A percentile compares a stretch with the other conserved stretches of the same genome.
Evolutionary conservation across 2,797 vertebrate genomes (phyloP).

Genomic region (Emys orbicularis): DNA sequence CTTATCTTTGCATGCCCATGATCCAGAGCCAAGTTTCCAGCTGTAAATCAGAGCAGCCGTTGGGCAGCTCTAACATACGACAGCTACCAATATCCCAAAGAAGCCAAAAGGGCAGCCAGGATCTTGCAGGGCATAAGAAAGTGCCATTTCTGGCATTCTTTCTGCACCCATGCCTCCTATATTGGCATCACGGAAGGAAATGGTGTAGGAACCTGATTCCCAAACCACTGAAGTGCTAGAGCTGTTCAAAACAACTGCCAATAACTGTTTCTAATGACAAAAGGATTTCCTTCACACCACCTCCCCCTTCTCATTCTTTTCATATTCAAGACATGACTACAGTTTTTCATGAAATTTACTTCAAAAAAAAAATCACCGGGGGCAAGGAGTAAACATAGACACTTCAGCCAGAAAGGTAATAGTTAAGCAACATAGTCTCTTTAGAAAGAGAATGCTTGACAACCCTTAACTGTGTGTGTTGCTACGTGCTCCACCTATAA

Average conservation of each 20-base stretch:
- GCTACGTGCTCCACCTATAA: fast-evolving
- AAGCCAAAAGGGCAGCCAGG: background rate
- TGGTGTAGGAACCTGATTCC: background rate
- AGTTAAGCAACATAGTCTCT: background rate
- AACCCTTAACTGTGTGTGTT: background rate
- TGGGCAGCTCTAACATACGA: background rate
- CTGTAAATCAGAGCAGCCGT: background rate
- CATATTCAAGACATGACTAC: background rate
- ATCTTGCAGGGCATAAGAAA: background rate
- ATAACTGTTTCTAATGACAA: background rate
- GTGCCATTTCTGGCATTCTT: background rate
- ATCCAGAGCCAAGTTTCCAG: background rate
- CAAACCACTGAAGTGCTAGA: background rate
- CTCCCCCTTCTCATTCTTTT: background rate
- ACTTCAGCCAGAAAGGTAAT: background rate
- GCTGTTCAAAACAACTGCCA: background rate
- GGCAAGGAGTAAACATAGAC: background rate
- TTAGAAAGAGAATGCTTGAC: background rate
- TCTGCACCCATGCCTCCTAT: background rate
- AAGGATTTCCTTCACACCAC: background rate
- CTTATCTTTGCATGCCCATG: background rate
- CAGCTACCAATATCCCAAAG: background rate
- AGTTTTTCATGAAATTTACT: background rate
- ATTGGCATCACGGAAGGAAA: background rate
- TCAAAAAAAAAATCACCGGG: background rate